These are phyloP conservation scores for Gavialis gangeticus DNA, from an alignment of 2,113 vertebrate genomes.

Conservation along the genomic window DNA sequence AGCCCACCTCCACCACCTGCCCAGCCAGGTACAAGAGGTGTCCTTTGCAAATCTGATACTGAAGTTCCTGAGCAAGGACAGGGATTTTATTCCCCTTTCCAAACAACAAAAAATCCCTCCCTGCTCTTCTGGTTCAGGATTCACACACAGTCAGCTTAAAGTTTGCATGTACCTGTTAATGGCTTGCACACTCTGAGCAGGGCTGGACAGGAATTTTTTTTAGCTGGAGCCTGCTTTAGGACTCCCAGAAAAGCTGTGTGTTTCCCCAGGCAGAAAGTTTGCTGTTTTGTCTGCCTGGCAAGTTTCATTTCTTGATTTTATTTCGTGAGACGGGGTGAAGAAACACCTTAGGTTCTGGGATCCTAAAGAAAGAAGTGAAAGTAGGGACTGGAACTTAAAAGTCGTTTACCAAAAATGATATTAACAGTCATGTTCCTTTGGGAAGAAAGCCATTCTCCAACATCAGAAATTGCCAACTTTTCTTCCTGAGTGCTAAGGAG, in stretches of 20 bases:
- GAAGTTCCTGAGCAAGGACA: conserved; percentile 73
- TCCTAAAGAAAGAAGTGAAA: conserved; percentile 88
- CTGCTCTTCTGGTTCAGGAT: conserved; percentile 56
- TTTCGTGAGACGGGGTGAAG: conserved; percentile 78
- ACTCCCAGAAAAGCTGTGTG: conserved; percentile 62
- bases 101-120: neutral
- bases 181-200: conserved; percentile 72
- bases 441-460: conserved; percentile 45
- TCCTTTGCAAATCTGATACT: conserved; percentile 62
- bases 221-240: conserved; percentile 54
- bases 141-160: conserved; percentile 76
- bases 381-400: conserved; percentile 81
- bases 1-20: conserved; percentile 81
- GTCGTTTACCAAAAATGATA: conserved; percentile 73
- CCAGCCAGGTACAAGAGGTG: conserved; percentile 86
- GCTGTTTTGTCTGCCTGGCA: conserved; percentile 79
- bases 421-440: conserved; percentile 1
- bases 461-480: conserved; percentile 72
- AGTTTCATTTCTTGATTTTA: conserved; percentile 88
- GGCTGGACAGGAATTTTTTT: conserved; percentile 54
- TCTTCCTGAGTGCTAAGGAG: conserved; percentile 51
- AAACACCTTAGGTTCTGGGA: conserved; percentile 83
- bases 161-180: conserved; percentile 85
- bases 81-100: neutral
- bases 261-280: conserved; percentile 84